phyloP scores from a whole-genome alignment of 2,113 vertebrate species.

The Pitta sordida region DNA sequence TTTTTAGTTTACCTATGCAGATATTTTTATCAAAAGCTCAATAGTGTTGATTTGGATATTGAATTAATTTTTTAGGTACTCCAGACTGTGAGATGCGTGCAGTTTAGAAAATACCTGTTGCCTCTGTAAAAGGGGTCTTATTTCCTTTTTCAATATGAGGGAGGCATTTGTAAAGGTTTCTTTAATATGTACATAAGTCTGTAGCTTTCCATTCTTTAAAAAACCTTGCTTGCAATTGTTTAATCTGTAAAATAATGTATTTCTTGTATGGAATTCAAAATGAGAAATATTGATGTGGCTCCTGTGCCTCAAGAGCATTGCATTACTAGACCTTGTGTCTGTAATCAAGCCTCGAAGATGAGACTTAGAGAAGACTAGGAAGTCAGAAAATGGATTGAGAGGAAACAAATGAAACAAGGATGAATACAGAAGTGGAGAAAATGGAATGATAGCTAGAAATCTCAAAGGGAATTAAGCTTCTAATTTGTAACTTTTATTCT shows the following conservation, averaged over 20 bases:
- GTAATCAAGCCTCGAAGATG: background rate
- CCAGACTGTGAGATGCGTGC: background rate
- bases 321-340: background rate
- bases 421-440: background rate
- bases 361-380: background rate
- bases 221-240: background rate
- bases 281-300: background rate
- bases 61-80: background rate
- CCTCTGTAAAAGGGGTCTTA: background rate
- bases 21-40: background rate
- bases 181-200: accelerated
- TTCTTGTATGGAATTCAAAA: background rate
- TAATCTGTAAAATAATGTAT: background rate
- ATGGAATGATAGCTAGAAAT: background rate
- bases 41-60: background rate
- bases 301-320: background rate
- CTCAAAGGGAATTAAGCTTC: background rate
- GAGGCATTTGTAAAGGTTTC: background rate
- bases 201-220: background rate
- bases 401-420: background rate
- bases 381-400: background rate
- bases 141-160: background rate
- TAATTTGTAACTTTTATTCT: background rate
- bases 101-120: background rate
- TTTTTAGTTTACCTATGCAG: background rate